These are phyloP conservation scores for Rhamnusium bicolor DNA, from an alignment of 2,888 invertebrate species.

Conservation along the genomic window DNA sequence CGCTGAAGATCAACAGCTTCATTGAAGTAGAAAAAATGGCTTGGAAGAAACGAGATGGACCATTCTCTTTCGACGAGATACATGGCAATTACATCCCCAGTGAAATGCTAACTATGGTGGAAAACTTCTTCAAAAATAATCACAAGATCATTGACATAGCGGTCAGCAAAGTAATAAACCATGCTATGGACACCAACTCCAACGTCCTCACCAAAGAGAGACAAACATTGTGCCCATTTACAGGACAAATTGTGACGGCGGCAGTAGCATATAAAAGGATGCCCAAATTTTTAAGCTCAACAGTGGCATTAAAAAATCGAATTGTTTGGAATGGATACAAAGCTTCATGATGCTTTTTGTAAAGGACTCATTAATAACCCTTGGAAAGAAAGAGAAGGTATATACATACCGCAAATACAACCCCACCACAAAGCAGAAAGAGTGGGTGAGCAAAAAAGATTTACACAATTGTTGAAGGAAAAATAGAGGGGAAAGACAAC, in stretches of 20 bases:
- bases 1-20: not conserved
- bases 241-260: slow-evolving; percentile 44
- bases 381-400: not conserved
- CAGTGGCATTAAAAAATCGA: not conserved
- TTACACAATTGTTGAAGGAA: not conserved
- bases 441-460: not conserved
- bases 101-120: slow-evolving; percentile 47
- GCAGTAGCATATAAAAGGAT: slow-evolving; percentile 51
- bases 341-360: not conserved
- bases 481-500: too few relatives aligned
- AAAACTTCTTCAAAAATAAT: slow-evolving; percentile 35
- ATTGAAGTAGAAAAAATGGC: not conserved
- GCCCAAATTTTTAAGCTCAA: slow-evolving; percentile 46
- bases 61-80: slow-evolving; percentile 46
- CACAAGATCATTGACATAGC: not conserved
- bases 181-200: not conserved
- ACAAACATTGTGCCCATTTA: slow-evolving; percentile 50
- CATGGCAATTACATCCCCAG: slow-evolving; percentile 53
- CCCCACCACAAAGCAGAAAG: not conserved
- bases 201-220: slow-evolving; percentile 48
- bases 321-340: not conserved
- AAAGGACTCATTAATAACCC: not conserved
- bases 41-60: slow-evolving; percentile 45
- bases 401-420: not conserved
- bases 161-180: not conserved